phyloP scores from a whole-genome alignment of 2,888 invertebrate genomes.

The Prenolepis imparis region DNA sequence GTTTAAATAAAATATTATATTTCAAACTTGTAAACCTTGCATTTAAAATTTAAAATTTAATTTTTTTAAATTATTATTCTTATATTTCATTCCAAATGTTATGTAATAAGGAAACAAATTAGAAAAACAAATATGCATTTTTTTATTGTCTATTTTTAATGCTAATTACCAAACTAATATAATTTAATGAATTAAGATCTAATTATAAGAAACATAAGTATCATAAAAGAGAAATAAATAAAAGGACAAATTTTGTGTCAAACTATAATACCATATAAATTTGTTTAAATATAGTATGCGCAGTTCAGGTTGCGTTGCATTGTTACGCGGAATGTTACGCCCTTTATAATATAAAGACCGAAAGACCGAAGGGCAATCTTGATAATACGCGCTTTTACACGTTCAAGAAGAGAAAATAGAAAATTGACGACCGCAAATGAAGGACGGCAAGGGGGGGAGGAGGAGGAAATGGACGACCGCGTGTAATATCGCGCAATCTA shows the following conservation, averaged over 20 bases:
- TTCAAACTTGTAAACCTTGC: not conserved
- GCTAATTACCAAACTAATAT: not conserved
- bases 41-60: not conserved
- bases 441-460: too few species aligned
- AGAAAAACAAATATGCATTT: not conserved
- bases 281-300: not conserved
- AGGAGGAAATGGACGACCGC: constrained; percentile 8
- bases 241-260: not conserved
- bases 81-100: not conserved
- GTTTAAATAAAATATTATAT: not conserved
- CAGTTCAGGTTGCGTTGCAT: not conserved
- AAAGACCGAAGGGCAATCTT: constrained; percentile 37
- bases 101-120: not conserved
- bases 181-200: not conserved
- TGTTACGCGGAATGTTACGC: not conserved
- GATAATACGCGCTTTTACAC: constrained; percentile 17
- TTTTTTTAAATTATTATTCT: not conserved
- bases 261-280: not conserved
- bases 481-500: constrained; percentile 47
- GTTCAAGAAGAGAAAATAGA: constrained; percentile 11
- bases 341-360: constrained; percentile 10
- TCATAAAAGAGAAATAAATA: not conserved
- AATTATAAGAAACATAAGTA: not conserved
- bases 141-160: not conserved
- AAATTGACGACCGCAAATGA: constrained; percentile 25